Evolutionary conservation across 2,888 invertebrate species (phyloP).

Genomic region (Parapristionchus giblindavisi): DNA sequence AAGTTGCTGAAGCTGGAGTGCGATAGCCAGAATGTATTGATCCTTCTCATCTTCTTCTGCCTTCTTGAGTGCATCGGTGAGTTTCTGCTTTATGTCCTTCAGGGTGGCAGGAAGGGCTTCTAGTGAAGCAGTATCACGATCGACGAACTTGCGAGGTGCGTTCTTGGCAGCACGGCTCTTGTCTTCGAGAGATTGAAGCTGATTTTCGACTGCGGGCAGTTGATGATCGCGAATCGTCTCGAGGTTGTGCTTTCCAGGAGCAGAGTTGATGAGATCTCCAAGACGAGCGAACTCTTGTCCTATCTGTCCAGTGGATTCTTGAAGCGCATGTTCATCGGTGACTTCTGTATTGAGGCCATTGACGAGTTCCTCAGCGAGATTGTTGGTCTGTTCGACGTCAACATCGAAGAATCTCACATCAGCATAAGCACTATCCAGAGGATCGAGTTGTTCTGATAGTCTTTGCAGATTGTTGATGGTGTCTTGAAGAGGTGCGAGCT

Average conservation of each 20-base stretch:
- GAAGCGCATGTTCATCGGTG: background rate
- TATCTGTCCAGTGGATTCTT: background rate
- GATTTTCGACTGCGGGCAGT: constrained; percentile 4
- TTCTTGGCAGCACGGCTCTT: background rate
- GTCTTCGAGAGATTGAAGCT: constrained; percentile 42
- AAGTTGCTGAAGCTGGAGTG: background rate
- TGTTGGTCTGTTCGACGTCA: background rate
- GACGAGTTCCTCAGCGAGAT: background rate
- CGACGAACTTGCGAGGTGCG: background rate
- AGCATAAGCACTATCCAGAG: constrained; percentile 49
- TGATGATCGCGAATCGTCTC: background rate
- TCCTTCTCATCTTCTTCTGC: background rate
- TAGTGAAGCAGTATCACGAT: background rate
- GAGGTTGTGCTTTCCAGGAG: background rate
- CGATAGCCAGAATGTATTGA: background rate
- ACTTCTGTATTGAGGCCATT: background rate
- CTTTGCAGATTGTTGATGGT: constrained; percentile 49
- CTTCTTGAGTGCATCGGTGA: background rate
- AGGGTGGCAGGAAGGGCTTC: background rate
- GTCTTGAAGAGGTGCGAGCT: constrained; percentile 42
- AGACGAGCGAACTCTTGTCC: background rate
- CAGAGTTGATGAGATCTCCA: background rate
- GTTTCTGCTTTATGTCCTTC: background rate
- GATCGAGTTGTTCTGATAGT: constrained; percentile 38
- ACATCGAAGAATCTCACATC: constrained; percentile 31